phyloP scores from a whole-genome alignment of 2,113 vertebrate species.

The Callithrix jacchus region DNA sequence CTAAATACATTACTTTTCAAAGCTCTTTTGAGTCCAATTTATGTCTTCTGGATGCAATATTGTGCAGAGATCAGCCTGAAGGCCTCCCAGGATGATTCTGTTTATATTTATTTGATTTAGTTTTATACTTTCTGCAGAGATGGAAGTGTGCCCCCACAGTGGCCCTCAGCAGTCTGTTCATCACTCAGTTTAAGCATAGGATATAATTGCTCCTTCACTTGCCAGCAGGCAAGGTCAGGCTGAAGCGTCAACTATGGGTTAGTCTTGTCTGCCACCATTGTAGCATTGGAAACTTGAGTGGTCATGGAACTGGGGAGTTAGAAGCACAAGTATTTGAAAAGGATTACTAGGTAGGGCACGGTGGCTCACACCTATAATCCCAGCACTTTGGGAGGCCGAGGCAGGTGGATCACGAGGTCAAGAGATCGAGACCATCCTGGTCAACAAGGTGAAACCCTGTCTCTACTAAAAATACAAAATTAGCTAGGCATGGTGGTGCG shows the following conservation, averaged over 20 bases:
- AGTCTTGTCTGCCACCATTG: background rate
- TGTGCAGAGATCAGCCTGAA: background rate
- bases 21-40: constrained; percentile 28
- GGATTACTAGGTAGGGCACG: too few relatives aligned
- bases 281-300: background rate
- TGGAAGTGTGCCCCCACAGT: background rate
- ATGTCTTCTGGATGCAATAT: background rate
- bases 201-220: background rate
- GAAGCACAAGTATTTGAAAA: background rate
- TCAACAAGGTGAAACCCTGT: too few relatives aligned
- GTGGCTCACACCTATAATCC: too few relatives aligned
- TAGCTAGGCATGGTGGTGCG: too few relatives aligned
- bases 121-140: constrained; percentile 26
- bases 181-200: background rate
- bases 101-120: constrained; percentile 58
- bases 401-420: too few relatives aligned
- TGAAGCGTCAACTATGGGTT: background rate
- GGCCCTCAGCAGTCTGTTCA: background rate
- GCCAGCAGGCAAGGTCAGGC: background rate
- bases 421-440: too few relatives aligned
- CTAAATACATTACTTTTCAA: constrained; percentile 5
- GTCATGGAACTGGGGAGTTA: background rate
- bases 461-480: too few relatives aligned
- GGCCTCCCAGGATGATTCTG: background rate
- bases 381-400: too few relatives aligned